These are phyloP conservation scores for Neoaliturus tenellus DNA, from an alignment of 2,888 invertebrate species.

Conservation along the genomic window DNA sequence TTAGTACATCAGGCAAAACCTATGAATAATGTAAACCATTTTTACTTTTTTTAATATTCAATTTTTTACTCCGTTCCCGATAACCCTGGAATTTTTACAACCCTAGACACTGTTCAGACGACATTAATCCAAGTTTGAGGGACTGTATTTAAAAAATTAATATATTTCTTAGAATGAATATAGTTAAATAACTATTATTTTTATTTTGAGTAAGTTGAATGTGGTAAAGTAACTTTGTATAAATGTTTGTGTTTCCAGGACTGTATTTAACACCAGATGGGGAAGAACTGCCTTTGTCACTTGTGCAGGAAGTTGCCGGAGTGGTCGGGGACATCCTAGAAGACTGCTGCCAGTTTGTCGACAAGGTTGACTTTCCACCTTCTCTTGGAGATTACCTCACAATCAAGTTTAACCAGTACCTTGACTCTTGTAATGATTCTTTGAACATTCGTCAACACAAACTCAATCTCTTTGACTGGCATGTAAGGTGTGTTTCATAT, in stretches of 20 bases:
- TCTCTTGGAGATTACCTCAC: slow-evolving; percentile 72
- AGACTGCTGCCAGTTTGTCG: slow-evolving; percentile 69
- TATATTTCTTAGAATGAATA: background rate
- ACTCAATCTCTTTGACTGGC: slow-evolving; percentile 78
- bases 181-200: background rate
- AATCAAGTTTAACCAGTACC: slow-evolving; percentile 72
- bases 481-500: slow-evolving; percentile 70
- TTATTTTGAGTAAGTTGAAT: too few species aligned
- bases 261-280: slow-evolving; percentile 70
- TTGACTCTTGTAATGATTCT: slow-evolving; percentile 70
- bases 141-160: too few species aligned
- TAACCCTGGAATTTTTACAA: too few species aligned
- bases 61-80: too few species aligned
- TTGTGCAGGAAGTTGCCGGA: slow-evolving; percentile 70
- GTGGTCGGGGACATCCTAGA: slow-evolving; percentile 72
- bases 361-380: slow-evolving; percentile 62
- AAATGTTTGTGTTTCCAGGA: slow-evolving; percentile 62
- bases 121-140: too few species aligned
- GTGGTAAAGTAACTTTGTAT: too few species aligned
- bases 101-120: too few species aligned
- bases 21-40: too few species aligned
- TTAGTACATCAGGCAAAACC: too few species aligned
- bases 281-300: slow-evolving; percentile 69
- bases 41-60: too few species aligned
- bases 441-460: slow-evolving; percentile 70